Evolutionary conservation across 53 echinoderm and acorn worm genomes (phyloP).

Genomic region (Zoroaster sp.): DNA sequence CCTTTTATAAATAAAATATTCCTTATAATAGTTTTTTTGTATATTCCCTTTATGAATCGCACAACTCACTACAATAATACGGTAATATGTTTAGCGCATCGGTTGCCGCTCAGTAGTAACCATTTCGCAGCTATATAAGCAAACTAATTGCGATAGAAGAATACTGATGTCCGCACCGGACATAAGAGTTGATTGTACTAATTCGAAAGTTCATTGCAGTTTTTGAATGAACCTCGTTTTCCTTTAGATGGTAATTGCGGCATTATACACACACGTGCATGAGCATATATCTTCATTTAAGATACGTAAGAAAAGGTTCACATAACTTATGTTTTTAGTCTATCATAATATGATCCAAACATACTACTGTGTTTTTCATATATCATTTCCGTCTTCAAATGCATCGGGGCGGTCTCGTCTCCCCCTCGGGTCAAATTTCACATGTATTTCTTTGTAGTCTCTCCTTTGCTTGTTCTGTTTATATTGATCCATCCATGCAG

Average conservation of each 20-base stretch:
- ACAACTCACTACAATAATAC: not conserved
- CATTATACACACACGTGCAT: not conserved
- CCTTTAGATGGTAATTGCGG: not conserved
- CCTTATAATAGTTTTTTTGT: too few relatives aligned
- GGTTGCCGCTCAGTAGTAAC: not conserved
- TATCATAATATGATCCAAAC: not conserved
- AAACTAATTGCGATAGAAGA: not conserved
- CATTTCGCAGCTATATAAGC: not conserved
- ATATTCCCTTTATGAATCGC: too few relatives aligned
- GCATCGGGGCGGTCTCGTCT: not conserved
- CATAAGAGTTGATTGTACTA: not conserved
- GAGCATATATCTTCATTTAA: too few relatives aligned
- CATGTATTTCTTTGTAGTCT: not conserved
- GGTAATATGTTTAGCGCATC: not conserved
- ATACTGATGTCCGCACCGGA: not conserved
- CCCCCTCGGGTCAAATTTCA: not conserved
- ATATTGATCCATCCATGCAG: conserved; percentile 3
- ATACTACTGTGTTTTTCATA: not conserved
- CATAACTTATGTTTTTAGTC: not conserved
- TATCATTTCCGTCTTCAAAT: not conserved
- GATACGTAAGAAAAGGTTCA: too few relatives aligned
- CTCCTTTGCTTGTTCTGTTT: not conserved
- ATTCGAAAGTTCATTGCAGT: not conserved
- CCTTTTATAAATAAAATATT: too few relatives aligned
- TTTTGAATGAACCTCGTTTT: not conserved